phyloP scores from a whole-genome alignment of 2,888 invertebrate species.

The Strigamia transsilvanica region DNA sequence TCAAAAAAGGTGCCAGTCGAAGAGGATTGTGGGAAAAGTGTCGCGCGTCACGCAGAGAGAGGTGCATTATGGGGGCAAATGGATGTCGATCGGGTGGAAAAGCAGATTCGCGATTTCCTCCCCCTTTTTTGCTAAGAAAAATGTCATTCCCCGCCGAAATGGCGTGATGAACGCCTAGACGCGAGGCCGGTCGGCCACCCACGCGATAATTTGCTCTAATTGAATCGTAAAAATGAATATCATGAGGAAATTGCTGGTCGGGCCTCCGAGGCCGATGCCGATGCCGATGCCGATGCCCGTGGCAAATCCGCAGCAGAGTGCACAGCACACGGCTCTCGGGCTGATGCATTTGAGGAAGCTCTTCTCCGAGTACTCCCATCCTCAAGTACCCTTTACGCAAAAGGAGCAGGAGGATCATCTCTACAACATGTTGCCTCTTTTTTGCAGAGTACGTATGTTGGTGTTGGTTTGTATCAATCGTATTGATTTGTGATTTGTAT shows the following conservation, averaged over 20 bases:
- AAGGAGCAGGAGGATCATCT: conserved; percentile 89
- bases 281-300: conserved; percentile 50
- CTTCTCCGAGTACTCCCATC: conserved; percentile 93
- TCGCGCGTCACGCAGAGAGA: neutral
- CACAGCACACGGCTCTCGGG: conserved; percentile 77
- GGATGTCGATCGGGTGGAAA: neutral
- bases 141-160: neutral
- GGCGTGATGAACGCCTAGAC: neutral
- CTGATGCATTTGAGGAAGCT: conserved; percentile 96
- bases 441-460: conserved; percentile 97
- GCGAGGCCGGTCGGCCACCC: neutral
- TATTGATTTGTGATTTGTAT: no score
- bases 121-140: no score
- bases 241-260: conserved; percentile 85
- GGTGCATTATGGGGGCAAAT: neutral
- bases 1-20: no score
- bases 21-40: neutral
- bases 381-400: conserved; percentile 80
- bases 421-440: conserved; percentile 96
- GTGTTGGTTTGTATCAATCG: no score
- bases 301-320: conserved; percentile 55
- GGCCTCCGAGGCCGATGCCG: conserved; percentile 56
- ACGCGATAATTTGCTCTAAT: neutral
- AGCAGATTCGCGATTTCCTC: neutral
- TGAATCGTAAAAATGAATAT: conserved; percentile 75